A percentile compares a stretch with the other conserved stretches of the same genome.
Conservation (phyloP, 2,113 vertebrate genomes). For the Nestor notabilis region DNA sequence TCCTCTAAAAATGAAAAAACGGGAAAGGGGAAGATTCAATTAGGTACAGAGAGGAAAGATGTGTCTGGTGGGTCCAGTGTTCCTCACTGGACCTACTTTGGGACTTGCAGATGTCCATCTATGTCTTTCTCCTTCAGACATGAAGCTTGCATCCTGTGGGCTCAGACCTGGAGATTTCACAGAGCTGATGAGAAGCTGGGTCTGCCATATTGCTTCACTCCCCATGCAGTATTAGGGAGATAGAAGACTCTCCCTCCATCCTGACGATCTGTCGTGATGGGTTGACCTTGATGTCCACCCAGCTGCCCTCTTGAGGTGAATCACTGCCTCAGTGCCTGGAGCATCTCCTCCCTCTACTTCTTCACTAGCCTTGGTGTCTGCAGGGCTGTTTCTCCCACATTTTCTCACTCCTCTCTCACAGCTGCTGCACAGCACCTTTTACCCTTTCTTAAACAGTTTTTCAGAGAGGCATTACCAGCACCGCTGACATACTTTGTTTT, state of each 20-base stretch:
- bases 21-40: not conserved
- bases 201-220: not conserved
- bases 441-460: not conserved
- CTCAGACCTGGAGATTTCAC: not conserved
- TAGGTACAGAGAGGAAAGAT: not conserved
- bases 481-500: fast-evolving
- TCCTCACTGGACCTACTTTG: fast-evolving
- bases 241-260: not conserved
- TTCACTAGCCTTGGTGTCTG: not conserved
- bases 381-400: not conserved
- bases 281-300: not conserved
- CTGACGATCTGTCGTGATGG: not conserved
- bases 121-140: not conserved
- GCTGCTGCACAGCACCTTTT: not conserved
- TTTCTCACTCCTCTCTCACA: not conserved
- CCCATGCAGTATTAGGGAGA: too few species aligned
- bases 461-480: not conserved
- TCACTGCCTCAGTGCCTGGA: not conserved
- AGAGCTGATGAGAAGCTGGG: not conserved
- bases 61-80: not conserved
- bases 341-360: not conserved
- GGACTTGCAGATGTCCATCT: not conserved
- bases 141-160: not conserved
- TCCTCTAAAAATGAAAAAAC: not conserved
- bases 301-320: not conserved